A percentile compares a stretch with the other conserved stretches of the same genome.
Evolutionary conservation across 2,888 invertebrate species (phyloP).

Genomic region (Dryobotodes eremita): DNA sequence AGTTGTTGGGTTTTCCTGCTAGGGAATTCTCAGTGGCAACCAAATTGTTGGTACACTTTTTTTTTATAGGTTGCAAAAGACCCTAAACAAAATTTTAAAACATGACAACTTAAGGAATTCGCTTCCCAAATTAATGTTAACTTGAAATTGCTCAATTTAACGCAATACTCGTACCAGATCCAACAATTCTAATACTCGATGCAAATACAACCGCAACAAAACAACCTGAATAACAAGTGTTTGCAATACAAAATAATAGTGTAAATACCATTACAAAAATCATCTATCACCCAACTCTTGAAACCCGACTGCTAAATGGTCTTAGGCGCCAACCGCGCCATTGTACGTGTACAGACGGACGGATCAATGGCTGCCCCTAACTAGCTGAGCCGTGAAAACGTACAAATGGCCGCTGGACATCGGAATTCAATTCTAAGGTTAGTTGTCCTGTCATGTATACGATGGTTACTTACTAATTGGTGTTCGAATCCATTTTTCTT

Average conservation of each 20-base stretch:
- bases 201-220: slow-evolving; percentile 20
- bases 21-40: neutral
- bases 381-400: slow-evolving; percentile 85
- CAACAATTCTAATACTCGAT: neutral
- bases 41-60: neutral
- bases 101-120: neutral
- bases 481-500: slow-evolving; percentile 58
- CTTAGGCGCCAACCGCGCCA: slow-evolving; percentile 72
- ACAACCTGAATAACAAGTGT: slow-evolving; percentile 44
- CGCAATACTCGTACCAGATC: slow-evolving; percentile 12
- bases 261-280: slow-evolving; percentile 69
- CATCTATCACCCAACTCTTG: slow-evolving; percentile 72
- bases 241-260: slow-evolving; percentile 60
- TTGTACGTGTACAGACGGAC: slow-evolving; percentile 83
- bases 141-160: slow-evolving; percentile 15
- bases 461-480: slow-evolving; percentile 63
- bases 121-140: neutral
- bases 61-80: no score
- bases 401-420: slow-evolving; percentile 80
- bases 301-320: slow-evolving; percentile 70
- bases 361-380: slow-evolving; percentile 85
- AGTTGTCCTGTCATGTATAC: slow-evolving; percentile 63
- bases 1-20: neutral
- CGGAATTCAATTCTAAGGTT: slow-evolving; percentile 69
- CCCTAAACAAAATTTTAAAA: slow-evolving; percentile 11